Percentiles rank a stretch among this genome's conserved stretches.
Evolutionary conservation across 2,888 invertebrate genomes (phyloP).

Genomic region (Sphaerophoria taeniata): DNA sequence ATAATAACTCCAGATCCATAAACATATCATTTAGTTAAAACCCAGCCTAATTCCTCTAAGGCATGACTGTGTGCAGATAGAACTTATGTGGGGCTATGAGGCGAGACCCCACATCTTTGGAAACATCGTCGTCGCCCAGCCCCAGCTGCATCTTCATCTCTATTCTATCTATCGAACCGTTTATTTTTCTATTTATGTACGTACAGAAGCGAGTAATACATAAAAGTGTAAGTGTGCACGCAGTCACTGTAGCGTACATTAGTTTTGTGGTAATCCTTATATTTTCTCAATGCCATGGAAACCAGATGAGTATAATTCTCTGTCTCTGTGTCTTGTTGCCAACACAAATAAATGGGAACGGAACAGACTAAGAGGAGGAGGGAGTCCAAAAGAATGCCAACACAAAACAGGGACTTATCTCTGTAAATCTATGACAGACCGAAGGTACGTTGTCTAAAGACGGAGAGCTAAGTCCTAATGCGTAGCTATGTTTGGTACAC

Average conservation of each 20-base stretch:
- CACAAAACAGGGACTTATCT: conserved; percentile 68
- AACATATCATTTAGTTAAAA: conserved; percentile 74
- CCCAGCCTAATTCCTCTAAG: conserved; percentile 67
- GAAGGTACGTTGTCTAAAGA: conserved; percentile 23
- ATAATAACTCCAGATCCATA: conserved; percentile 73
- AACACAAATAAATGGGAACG: conserved; percentile 43
- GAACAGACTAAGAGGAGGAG: conserved; percentile 10
- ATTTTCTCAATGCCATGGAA: conserved; percentile 49
- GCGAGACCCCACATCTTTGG: background rate
- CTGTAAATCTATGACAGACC: conserved; percentile 63
- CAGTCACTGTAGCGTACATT: conserved; percentile 65
- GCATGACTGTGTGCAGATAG: conserved; percentile 45
- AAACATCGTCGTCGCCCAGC: background rate
- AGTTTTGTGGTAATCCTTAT: conserved; percentile 69
- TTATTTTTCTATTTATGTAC: conserved; percentile 1
- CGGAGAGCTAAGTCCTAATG: conserved; percentile 42
- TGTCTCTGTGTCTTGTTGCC: conserved; percentile 36
- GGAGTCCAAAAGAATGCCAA: conserved; percentile 48
- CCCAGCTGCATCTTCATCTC: conserved; percentile 33
- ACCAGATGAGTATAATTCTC: conserved; percentile 55
- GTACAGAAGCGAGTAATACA: conserved; percentile 42
- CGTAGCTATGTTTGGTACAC: conserved; percentile 6
- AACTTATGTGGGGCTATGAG: conserved; percentile 6
- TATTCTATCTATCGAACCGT: conserved; percentile 51
- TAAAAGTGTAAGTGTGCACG: conserved; percentile 58